phyloP scores from a whole-genome alignment of 1,140 invertebrate species.

The Eufriesea mexicana region DNA sequence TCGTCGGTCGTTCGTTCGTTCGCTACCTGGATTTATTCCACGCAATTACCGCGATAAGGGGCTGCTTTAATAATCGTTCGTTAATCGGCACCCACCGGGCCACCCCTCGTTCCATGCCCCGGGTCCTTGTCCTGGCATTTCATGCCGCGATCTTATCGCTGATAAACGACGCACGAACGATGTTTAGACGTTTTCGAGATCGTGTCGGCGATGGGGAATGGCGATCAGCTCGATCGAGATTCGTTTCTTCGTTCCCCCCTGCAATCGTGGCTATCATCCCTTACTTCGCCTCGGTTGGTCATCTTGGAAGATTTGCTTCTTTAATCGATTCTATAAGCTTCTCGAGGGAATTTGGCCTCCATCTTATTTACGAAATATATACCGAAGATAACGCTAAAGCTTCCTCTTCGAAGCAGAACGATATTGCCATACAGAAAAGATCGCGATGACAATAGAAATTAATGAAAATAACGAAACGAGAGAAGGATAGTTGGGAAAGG shows the following conservation, averaged over 20 bases:
- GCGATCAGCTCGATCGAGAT: background rate
- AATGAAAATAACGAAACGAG: no score
- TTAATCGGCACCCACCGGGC: conserved; percentile 63
- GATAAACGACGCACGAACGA: conserved; percentile 11
- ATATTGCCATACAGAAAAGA: no score
- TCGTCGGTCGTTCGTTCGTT: conserved; percentile 53
- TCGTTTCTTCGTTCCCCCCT: no score
- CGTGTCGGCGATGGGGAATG: background rate
- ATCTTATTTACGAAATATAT: no score
- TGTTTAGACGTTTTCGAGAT: conserved; percentile 11
- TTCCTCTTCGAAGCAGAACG: no score
- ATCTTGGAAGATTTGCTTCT: no score
- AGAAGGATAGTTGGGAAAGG: no score
- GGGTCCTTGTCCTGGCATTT: background rate
- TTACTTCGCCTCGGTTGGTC: background rate
- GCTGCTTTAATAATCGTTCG: conserved; percentile 69
- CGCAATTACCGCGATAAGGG: conserved; percentile 70
- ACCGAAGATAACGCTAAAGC: no score
- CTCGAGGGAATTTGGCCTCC: no score
- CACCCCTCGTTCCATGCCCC: conserved; percentile 13
- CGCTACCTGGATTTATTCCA: conserved; percentile 68
- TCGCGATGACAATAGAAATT: no score
- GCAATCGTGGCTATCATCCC: background rate
- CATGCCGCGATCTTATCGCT: conserved; percentile 30
- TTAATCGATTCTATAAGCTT: no score